Evolutionary conservation across 2,797 vertebrate species (phyloP).

Genomic region (Tympanoctomys barrerae): DNA sequence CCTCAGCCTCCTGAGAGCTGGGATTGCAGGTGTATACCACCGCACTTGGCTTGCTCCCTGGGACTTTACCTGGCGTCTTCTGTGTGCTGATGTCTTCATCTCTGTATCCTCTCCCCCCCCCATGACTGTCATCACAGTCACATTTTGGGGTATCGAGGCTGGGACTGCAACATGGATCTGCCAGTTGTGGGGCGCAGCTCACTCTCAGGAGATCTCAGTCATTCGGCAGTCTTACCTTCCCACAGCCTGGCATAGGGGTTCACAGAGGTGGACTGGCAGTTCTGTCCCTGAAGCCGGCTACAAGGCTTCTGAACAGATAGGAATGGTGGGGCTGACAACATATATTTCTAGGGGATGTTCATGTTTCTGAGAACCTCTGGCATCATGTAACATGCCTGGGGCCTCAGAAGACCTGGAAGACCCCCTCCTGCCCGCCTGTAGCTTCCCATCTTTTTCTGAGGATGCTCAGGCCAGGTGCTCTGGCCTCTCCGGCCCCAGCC

Average conservation of each 20-base stretch:
- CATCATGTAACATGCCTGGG: neutral
- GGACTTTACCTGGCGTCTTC: rapidly evolving
- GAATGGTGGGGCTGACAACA: neutral
- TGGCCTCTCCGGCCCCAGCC: neutral
- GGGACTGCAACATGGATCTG: neutral
- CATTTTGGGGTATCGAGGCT: neutral
- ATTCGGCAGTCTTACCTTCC: neutral
- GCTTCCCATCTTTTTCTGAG: neutral
- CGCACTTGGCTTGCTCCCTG: neutral
- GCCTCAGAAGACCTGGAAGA: neutral
- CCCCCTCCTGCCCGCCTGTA: neutral
- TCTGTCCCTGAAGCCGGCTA: neutral
- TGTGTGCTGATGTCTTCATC: neutral
- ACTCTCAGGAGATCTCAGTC: neutral
- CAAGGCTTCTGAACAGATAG: neutral
- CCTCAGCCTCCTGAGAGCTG: neutral
- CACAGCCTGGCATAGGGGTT: neutral
- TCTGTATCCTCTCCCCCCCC: neutral
- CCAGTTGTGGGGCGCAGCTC: neutral
- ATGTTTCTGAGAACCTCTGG: neutral
- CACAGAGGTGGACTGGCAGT: rapidly evolving
- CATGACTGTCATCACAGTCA: neutral
- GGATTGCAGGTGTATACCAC: neutral
- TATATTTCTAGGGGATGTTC: neutral
- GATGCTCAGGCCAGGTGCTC: neutral